phyloP scores from a whole-genome alignment of 64 coral and sea anemone genomes.

The Dendrophyllia cribrosa region DNA sequence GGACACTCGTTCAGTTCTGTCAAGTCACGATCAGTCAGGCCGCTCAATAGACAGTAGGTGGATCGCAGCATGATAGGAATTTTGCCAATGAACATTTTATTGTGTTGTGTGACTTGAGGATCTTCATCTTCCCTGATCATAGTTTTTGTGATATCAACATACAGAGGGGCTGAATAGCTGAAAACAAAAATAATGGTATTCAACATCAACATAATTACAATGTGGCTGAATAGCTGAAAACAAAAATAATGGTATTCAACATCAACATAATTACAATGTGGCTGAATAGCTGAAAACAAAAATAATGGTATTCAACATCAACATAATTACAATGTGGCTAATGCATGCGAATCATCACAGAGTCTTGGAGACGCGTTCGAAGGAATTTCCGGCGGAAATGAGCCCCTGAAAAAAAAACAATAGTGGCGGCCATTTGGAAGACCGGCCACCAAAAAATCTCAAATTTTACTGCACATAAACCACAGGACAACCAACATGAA shows the following conservation, averaged over 20 bases:
- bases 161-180: constrained; percentile 98
- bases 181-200: not conserved
- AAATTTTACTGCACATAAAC: too few relatives aligned
- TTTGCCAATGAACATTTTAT: constrained; percentile 99
- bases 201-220: not conserved
- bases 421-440: too few relatives aligned
- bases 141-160: constrained; percentile 99
- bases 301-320: not conserved
- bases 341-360: too few relatives aligned
- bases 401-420: too few relatives aligned
- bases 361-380: too few relatives aligned
- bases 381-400: too few relatives aligned
- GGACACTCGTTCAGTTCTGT: constrained; percentile 99
- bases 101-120: constrained; percentile 85
- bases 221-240: constrained; percentile 46
- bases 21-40: constrained; percentile 92
- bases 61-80: constrained; percentile 99
- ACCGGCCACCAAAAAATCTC: too few relatives aligned
- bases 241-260: not conserved
- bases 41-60: constrained; percentile 93
- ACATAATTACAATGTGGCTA: not conserved
- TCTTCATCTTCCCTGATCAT: constrained; percentile 95
- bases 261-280: not conserved
- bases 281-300: constrained; percentile 50
- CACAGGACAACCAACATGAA: too few relatives aligned